These are phyloP conservation scores for Carassius gibelio DNA, from an alignment of 2,113 vertebrate species.

Conservation along the genomic window DNA sequence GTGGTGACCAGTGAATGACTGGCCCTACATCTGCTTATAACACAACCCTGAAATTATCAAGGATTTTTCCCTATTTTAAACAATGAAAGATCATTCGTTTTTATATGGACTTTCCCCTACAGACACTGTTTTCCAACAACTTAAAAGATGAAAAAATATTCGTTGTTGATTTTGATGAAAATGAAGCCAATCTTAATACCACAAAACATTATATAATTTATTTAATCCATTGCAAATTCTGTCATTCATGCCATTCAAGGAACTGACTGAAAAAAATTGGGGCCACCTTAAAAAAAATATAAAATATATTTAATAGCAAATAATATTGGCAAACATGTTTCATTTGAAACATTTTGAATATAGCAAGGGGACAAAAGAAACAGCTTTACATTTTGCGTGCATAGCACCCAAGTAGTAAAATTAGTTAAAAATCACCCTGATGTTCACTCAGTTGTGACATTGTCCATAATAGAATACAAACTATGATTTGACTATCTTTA, in stretches of 20 bases:
- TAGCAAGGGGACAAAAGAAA: neutral
- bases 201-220: neutral
- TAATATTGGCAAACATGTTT: neutral
- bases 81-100: neutral
- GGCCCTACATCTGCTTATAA: neutral
- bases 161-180: neutral
- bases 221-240: neutral
- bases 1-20: neutral
- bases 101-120: neutral
- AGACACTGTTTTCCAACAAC: neutral
- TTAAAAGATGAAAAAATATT: too few species aligned
- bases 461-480: neutral
- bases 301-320: neutral
- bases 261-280: neutral
- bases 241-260: neutral
- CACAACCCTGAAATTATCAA: neutral
- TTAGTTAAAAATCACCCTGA: neutral
- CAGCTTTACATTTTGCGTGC: neutral
- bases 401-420: neutral
- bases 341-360: neutral
- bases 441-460: neutral
- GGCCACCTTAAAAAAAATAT: too few species aligned
- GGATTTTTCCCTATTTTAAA: neutral
- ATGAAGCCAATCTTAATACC: neutral
- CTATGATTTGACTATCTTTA: neutral